Percentiles rank a stretch among this genome's conserved stretches.
Evolutionary conservation across 2,113 vertebrate genomes (phyloP).

Genomic region (Paramormyrops kingsleyae): DNA sequence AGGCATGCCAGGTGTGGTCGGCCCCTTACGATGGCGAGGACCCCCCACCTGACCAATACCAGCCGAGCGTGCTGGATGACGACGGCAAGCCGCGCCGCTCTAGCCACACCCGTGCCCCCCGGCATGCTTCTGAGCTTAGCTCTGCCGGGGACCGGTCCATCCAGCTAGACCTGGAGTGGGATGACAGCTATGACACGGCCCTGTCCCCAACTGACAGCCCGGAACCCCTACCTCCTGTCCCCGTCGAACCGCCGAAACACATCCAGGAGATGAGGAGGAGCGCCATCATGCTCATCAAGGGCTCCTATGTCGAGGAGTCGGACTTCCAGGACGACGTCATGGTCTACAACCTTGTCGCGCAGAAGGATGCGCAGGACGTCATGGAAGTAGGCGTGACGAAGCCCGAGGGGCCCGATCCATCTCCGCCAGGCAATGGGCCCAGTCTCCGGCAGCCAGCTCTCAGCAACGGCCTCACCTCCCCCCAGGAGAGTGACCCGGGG

Average conservation of each 20-base stretch:
- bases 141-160: slow-evolving; percentile 44
- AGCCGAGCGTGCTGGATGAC: slow-evolving; percentile 62
- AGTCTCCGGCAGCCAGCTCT: slow-evolving; percentile 20
- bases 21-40: slow-evolving; percentile 81
- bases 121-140: slow-evolving; percentile 25
- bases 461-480: slow-evolving; percentile 52
- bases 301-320: slow-evolving; percentile 85
- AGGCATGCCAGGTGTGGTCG: slow-evolving; percentile 85
- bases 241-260: slow-evolving; percentile 71
- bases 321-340: slow-evolving; percentile 94
- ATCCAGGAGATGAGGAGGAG: slow-evolving; percentile 90
- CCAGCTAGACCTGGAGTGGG: slow-evolving; percentile 89
- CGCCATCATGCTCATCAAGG: slow-evolving; percentile 80
- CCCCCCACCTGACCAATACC: slow-evolving; percentile 74
- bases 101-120: slow-evolving; percentile 18
- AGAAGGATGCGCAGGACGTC: slow-evolving; percentile 69
- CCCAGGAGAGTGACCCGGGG: slow-evolving; percentile 35
- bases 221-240: background rate
- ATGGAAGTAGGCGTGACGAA: background rate
- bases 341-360: slow-evolving; percentile 84
- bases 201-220: slow-evolving; percentile 54
- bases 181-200: slow-evolving; percentile 85
- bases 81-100: slow-evolving; percentile 28
- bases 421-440: background rate
- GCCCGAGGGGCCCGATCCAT: background rate